A percentile compares a stretch with the other conserved stretches of the same genome.
These are phyloP conservation scores for Hetaerina americana DNA, from an alignment of 1,140 invertebrate genomes.

Conservation along the genomic window DNA sequence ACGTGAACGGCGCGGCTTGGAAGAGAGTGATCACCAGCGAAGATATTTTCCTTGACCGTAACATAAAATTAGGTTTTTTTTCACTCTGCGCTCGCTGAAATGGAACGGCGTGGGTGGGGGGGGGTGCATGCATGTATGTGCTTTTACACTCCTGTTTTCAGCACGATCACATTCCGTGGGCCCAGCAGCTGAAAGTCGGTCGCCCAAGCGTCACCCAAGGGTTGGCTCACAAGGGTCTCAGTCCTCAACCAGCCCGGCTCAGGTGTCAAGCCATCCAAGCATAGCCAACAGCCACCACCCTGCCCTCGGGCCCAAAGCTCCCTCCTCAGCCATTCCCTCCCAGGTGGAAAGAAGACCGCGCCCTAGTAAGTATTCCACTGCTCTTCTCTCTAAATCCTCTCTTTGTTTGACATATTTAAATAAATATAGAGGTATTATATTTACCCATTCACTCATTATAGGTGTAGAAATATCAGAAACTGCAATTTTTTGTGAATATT, in stretches of 20 bases:
- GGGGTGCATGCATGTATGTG: too few relatives aligned
- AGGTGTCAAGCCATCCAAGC: not conserved
- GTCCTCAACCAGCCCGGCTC: not conserved
- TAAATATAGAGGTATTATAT: constrained; percentile 4
- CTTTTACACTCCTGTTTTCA: constrained; percentile 16
- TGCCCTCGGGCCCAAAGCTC: constrained; percentile 1
- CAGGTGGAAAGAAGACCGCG: constrained; percentile 24
- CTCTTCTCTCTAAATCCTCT: not conserved
- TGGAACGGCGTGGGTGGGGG: too few relatives aligned
- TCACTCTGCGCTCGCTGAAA: too few relatives aligned
- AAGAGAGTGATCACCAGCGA: too few relatives aligned
- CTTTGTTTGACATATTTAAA: not conserved
- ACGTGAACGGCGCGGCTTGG: too few relatives aligned
- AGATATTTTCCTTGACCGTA: too few relatives aligned
- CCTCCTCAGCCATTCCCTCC: constrained; percentile 16
- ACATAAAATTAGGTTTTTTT: too few relatives aligned
- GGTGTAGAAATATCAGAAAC: too few relatives aligned
- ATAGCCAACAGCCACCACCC: constrained; percentile 1
- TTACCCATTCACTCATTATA: too few relatives aligned
- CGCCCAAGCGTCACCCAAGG: constrained; percentile 55
- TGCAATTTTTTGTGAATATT: too few relatives aligned
- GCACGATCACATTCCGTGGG: constrained; percentile 58
- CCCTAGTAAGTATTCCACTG: constrained; percentile 36
- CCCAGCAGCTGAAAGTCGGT: constrained; percentile 46
- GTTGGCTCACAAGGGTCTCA: constrained; percentile 3